Conservation (phyloP, 2,888 invertebrate genomes). For the Dendrolimus houi region DNA sequence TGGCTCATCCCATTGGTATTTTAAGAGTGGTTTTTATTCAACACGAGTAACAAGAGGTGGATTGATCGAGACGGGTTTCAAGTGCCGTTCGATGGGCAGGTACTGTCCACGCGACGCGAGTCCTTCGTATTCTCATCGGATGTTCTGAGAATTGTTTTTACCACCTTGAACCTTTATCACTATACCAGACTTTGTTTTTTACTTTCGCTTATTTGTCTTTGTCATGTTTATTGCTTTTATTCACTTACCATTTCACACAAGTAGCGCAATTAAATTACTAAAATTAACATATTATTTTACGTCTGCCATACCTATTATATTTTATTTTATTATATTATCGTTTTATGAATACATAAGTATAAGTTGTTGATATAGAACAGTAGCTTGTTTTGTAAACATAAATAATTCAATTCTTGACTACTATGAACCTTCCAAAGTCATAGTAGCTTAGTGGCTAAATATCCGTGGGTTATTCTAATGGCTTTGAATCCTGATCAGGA, state of each 20-base stretch:
- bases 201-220: slow-evolving; percentile 16
- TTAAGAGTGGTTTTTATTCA: slow-evolving; percentile 72
- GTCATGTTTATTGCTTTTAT: slow-evolving; percentile 10
- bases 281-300: too few species aligned
- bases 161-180: slow-evolving; percentile 36
- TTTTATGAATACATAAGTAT: too few species aligned
- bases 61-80: slow-evolving; percentile 76
- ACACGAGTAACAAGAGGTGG: slow-evolving; percentile 72
- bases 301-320: too few species aligned
- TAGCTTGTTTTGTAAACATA: too few species aligned
- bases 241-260: background rate
- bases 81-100: slow-evolving; percentile 66
- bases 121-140: slow-evolving; percentile 55
- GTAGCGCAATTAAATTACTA: too few species aligned
- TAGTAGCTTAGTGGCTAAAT: too few species aligned
- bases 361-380: too few species aligned
- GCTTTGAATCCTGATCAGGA: too few species aligned
- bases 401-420: too few species aligned
- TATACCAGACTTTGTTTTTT: slow-evolving; percentile 15
- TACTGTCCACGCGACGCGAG: slow-evolving; percentile 36
- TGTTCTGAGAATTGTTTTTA: slow-evolving; percentile 69
- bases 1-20: slow-evolving; percentile 66
- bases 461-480: too few species aligned
- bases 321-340: too few species aligned
- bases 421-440: too few species aligned